These are phyloP conservation scores for Bolborhynchus lineola DNA, from an alignment of 2,113 vertebrate genomes.

Conservation along the genomic window DNA sequence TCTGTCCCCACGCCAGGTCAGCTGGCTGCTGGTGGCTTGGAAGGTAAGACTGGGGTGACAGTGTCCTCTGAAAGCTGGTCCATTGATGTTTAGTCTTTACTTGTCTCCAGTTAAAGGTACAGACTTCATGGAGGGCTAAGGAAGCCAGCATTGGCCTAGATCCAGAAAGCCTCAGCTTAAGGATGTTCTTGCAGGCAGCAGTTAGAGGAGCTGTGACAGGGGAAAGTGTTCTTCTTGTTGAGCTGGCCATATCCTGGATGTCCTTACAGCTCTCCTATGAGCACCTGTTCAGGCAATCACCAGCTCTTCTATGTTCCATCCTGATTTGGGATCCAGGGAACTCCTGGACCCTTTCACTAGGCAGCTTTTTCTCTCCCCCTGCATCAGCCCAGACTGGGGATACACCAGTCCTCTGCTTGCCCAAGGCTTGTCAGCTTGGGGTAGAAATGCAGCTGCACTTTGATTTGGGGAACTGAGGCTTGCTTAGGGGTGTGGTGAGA, in stretches of 20 bases:
- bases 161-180: background rate
- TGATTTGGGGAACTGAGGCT: background rate
- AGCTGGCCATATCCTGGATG: background rate
- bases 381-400: background rate
- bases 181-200: background rate
- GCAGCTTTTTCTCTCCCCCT: background rate
- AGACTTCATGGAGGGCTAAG: background rate
- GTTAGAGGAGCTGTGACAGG: background rate
- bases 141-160: background rate
- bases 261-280: background rate
- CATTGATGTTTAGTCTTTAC: background rate
- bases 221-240: background rate
- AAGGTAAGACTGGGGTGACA: conserved; percentile 75
- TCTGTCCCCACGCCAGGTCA: conserved; percentile 83
- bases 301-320: background rate
- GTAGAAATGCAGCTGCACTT: background rate
- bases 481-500: background rate
- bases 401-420: background rate
- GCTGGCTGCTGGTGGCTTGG: conserved; percentile 75
- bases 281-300: background rate
- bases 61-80: background rate
- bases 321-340: background rate
- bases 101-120: background rate
- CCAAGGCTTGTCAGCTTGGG: background rate
- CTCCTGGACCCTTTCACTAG: background rate